Evolutionary conservation across 2,113 vertebrate species (phyloP).

Genomic region (Coreoperca whiteheadi): DNA sequence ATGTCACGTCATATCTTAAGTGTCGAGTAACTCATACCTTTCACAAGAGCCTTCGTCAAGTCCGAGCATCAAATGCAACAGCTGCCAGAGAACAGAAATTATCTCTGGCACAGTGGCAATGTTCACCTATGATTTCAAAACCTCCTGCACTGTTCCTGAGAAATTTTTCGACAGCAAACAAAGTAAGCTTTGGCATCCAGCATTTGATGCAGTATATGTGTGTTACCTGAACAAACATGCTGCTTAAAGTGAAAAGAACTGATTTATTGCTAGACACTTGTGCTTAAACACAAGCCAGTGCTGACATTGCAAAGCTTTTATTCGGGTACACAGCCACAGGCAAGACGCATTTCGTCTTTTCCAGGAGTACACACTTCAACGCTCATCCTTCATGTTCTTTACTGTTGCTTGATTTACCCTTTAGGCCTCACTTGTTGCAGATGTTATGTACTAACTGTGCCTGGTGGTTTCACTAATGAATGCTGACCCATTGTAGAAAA

Average conservation of each 20-base stretch:
- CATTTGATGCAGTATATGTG: background rate
- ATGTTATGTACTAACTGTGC: background rate
- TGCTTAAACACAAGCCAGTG: background rate
- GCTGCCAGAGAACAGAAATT: background rate
- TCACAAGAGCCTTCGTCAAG: background rate
- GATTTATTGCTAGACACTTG: background rate
- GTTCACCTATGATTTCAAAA: background rate
- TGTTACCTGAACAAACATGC: background rate
- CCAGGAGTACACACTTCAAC: background rate
- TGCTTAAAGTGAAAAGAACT: background rate
- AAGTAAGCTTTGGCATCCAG: background rate
- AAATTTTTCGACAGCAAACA: background rate
- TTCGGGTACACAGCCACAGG: background rate
- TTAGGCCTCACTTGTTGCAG: background rate
- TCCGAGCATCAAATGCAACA: background rate
- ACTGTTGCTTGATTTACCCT: background rate
- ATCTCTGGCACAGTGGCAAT: background rate
- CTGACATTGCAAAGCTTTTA: background rate
- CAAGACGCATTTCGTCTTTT: background rate
- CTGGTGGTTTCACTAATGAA: constrained; percentile 31
- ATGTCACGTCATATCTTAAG: background rate
- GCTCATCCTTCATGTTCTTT: background rate
- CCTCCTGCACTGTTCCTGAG: background rate
- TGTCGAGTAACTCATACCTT: background rate
- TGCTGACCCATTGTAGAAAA: background rate